Conservation (phyloP, 2,888 invertebrate genomes). For the Lepidocyrtinus sp. region DNA sequence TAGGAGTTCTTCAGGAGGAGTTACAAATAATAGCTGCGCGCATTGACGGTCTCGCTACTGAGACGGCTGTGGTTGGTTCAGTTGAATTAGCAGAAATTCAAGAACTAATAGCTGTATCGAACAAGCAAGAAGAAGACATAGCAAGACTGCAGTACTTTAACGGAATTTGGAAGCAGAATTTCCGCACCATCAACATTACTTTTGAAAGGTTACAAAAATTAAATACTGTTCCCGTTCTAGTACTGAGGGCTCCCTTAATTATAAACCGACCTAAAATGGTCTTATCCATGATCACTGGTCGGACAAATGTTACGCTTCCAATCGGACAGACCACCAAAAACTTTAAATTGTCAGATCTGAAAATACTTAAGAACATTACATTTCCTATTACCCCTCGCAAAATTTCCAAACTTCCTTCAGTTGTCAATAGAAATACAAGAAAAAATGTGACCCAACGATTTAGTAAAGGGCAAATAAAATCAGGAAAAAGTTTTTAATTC, state of each 20-base stretch:
- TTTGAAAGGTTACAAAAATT: constrained; percentile 27
- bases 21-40: constrained; percentile 1
- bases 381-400: not conserved
- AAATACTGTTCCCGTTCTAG: not conserved
- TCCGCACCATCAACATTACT: constrained; percentile 26
- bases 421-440: no score
- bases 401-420: no score
- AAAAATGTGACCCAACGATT: no score
- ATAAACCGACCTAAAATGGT: not conserved
- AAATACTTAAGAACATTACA: not conserved
- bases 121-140: constrained; percentile 38
- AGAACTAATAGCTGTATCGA: constrained; percentile 18
- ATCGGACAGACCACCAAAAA: not conserved
- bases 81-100: constrained; percentile 26
- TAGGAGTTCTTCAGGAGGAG: constrained; percentile 21
- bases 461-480: no score
- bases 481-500: no score
- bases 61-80: not conserved
- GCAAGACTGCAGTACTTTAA: constrained; percentile 30
- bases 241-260: not conserved
- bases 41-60: constrained; percentile 3
- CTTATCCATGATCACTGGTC: not conserved
- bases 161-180: constrained; percentile 41
- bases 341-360: not conserved
- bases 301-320: not conserved